Evolutionary conservation across 2,888 invertebrate species (phyloP), one percentile per base, ranked within the genome.

Genomic region (Timema cristinae): DNA sequence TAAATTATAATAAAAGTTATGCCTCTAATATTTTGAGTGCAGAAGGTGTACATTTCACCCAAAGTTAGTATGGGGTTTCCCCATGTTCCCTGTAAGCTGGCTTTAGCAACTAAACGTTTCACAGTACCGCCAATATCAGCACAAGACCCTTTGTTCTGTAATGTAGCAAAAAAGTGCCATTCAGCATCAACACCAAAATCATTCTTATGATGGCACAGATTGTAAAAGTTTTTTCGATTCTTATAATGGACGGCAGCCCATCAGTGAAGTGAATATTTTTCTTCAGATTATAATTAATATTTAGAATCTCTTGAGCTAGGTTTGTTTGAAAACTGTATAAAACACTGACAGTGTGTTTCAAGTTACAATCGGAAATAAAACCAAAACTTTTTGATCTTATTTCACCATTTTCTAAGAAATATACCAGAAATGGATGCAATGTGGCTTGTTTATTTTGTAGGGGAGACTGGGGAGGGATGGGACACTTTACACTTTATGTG

Each of bases 1-100:
- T n/a, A n/a, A 4, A 56, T 56, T n/a, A 13, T n/a, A 56, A 56
- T 56, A 6, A 7, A 56, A 56, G 7, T 56, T 6, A 56, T 56
- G 56, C 56, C 5, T 56, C 16, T 56, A 2, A 56, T 56, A 4
- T 52, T 52, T 52, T 52, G 11, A 52, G 2, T 52, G 54, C 54
- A 52, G 54, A n/a, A 52, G 54, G 6, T 7, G 56, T 56, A 56
- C 56, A 56, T 56, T 56, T 56, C 56, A 56, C n/a, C 56, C 56
- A 56, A 13, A 15, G 56, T 7, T 10, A 56, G 56, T 7, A 9
- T 56, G 56, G 5, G 6, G 16, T 56, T 56, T 56, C 16, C 56
- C 6, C 16, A 16, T 10, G 11, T 10, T 6, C 10, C n/a, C 56
- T 56, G 7, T 56, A 56, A 56, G 56, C 56, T 56, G 6, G 56